Base-by-base conservation (phyloP, 2,888 invertebrate genomes). In the Athalia cordata region DNA sequence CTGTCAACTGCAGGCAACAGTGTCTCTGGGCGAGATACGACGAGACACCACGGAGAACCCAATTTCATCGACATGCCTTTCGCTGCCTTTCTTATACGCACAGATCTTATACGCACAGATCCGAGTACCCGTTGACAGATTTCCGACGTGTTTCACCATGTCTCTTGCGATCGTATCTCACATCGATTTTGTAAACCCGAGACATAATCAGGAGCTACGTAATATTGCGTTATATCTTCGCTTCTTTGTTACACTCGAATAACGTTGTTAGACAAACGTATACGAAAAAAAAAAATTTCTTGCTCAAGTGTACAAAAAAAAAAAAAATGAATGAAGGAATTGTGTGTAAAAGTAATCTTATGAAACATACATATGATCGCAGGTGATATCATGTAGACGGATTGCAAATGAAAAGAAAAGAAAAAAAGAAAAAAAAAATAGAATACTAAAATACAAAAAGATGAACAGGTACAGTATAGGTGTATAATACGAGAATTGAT, bases 1-100 rank as follows among this genome's bases (percentile, higher is more conserved):
- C 72, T 59, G 72, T 72, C 72, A 72, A 59, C 59, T 59, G 59
- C 72, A 72, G 72, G 29, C n/a, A 13, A 47, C 47, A 57, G 13
- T n/a, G 13, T 59, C 72, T 47, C 15, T 29, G 64, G 43, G 11
- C 68, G 43, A 55, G 72, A 57, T 45, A 47, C n/a, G 15, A 15
- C 72, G 59, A 72, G 45, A 45, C 57, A 72, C 59, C 11, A n/a
- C 59, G 47, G n/a, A 45, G n/a, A 59, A 47, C 47, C 13, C 43
- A 45, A 72, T 57, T 45, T 72, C 72, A 59, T 72, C 57, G 72
- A 45, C 29, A 29, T 59, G 57, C 72, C 57, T 45, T 72, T 57
- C n/a, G 72, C 72, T 59, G 64, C 72, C 72, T 1, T 9, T 7
- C 29, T 29, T 0, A 29, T 2, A 29, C 2, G 0, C 2, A 29